These are phyloP conservation scores for Abramis brama DNA, from an alignment of 2,113 vertebrate species.

Conservation along the genomic window DNA sequence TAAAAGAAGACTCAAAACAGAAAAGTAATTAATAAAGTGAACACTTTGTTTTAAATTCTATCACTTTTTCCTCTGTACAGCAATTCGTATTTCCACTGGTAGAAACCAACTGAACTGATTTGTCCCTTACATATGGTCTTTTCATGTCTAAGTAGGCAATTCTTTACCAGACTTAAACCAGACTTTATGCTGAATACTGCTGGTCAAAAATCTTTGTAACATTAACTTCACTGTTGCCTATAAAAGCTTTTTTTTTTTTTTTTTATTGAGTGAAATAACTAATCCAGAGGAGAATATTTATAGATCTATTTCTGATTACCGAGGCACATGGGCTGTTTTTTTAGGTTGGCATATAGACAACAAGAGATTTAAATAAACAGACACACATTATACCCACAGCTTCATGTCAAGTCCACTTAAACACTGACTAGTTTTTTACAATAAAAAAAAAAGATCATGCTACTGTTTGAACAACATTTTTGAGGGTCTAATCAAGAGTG, in stretches of 20 bases:
- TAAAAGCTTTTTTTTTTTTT: not conserved
- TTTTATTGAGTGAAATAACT: not conserved
- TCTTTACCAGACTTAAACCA: not conserved
- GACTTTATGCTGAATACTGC: not conserved
- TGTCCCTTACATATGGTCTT: not conserved
- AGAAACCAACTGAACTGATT: not conserved
- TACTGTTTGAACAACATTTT: too few relatives aligned
- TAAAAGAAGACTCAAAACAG: too few relatives aligned
- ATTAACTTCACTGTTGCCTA: not conserved
- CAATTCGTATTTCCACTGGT: not conserved
- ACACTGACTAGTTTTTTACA: not conserved
- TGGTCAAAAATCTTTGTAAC: not conserved
- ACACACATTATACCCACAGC: not conserved
- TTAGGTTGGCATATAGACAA: not conserved
- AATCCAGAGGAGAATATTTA: not conserved
- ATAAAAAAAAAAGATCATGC: not conserved
- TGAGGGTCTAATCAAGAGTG: not conserved
- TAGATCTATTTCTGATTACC: slow-evolving; percentile 1
- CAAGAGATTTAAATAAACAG: not conserved
- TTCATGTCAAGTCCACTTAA: slow-evolving; percentile 16
- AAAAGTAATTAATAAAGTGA: too few relatives aligned
- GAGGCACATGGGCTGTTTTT: not conserved
- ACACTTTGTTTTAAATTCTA: too few relatives aligned
- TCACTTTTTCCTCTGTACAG: too few relatives aligned
- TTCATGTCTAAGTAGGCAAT: not conserved